Evolutionary conservation across 2,888 invertebrate genomes (phyloP).

Genomic region (Catotricha subobsoleta): DNA sequence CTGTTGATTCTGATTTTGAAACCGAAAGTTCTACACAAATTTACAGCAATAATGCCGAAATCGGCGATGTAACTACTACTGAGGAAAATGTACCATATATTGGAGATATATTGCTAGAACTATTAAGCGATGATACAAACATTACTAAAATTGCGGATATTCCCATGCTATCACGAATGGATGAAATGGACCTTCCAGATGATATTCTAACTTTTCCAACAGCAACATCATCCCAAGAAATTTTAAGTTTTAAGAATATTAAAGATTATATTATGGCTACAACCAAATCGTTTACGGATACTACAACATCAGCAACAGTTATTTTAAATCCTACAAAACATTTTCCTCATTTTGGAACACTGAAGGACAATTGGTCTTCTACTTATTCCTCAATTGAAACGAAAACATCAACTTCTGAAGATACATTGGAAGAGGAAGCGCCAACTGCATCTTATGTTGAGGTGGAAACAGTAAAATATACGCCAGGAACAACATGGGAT

Average conservation of each 20-base stretch:
- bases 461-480: constrained; percentile 20
- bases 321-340: neutral
- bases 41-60: neutral
- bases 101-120: constrained; percentile 25
- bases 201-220: neutral
- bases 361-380: neutral
- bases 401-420: neutral
- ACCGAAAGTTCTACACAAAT: neutral
- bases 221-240: constrained; percentile 11
- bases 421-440: neutral
- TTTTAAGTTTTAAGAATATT: constrained; percentile 25
- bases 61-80: neutral
- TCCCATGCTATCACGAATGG: constrained; percentile 1
- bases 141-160: neutral
- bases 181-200: constrained; percentile 8
- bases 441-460: constrained; percentile 14
- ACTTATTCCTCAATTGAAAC: neutral
- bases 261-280: constrained; percentile 22
- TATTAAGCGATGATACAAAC: constrained; percentile 9
- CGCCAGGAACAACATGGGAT: constrained; percentile 12
- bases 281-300: constrained; percentile 6
- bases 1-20: neutral
- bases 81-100: constrained; percentile 13
- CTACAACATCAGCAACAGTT: neutral
- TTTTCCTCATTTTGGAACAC: neutral